Evolutionary conservation across 2,113 vertebrate genomes (phyloP), one percentile per base, ranked within the genome.

Genomic region (Mesembrinibis cayennensis): DNA sequence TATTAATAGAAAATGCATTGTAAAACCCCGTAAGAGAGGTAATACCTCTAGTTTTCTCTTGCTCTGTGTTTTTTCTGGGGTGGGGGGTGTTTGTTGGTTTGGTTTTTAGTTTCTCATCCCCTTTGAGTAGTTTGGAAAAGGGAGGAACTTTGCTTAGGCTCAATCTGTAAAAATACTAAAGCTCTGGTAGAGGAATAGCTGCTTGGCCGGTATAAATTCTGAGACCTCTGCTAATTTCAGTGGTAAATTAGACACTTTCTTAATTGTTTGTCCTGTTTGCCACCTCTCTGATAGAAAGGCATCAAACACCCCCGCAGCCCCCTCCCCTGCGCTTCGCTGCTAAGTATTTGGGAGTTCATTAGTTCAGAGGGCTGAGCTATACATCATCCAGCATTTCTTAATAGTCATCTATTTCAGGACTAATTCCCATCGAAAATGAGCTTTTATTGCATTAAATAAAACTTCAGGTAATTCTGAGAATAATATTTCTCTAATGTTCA

Each of bases 401-500:
- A 34, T 9, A 52, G 38, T 6, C 87, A 14, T 65, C 74, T 19
- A 62, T 77, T 91, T 12, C 85, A 49, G 90, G 82, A 17, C 53
- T 65, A 56, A 96, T 94, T 91, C 95, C 82, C n/a, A 18, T 11
- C 0, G 2, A 84, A 91, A 93, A 96, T 8, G 77, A 77, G 88
- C 80, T 83, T 87, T 96, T 47, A 40, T 44, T 78, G 85, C 67
- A 45, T 86, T 90, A 93, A 89, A 81, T 89, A 74, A 94, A 97
- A 90, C 86, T 83, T 55, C 50, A 67, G 85, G n/a, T 93, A 30
- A 62, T 71, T 42, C 72, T 53, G 53, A 83, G 59, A 93, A 80
- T 27, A 50, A n/a, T 11, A 55, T 93, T 93, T 89, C 90, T 59
- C 2, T 10, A 44, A 47, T 34, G 71, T 14, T 55, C 34, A 23